phyloP scores from a whole-genome alignment of 1,140 invertebrate genomes.

The Achroia grisella region DNA sequence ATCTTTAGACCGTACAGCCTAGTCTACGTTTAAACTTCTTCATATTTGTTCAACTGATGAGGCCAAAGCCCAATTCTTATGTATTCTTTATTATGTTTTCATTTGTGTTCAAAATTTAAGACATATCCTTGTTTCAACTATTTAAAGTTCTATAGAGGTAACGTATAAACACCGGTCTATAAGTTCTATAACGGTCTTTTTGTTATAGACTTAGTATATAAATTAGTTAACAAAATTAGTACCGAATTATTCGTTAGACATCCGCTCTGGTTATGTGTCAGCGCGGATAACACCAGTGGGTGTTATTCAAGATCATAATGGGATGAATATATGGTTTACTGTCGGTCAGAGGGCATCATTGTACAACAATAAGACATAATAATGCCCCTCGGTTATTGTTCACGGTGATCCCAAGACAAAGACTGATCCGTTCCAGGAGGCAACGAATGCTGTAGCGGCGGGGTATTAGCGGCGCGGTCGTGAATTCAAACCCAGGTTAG shows the following conservation, averaged over 20 bases:
- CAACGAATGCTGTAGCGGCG: not conserved
- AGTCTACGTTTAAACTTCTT: too few species aligned
- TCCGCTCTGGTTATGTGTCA: conserved; percentile 16
- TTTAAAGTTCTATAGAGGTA: too few species aligned
- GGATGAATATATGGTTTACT: conserved; percentile 55
- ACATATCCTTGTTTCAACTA: too few species aligned
- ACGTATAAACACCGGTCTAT: too few species aligned
- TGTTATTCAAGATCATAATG: conserved; percentile 58
- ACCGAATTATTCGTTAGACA: too few species aligned
- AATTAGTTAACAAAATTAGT: not conserved
- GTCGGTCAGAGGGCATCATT: conserved; percentile 49
- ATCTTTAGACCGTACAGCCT: too few species aligned
- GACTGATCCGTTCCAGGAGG: conserved; percentile 43
- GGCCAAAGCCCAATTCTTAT: too few species aligned
- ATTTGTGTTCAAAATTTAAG: too few species aligned
- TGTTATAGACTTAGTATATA: too few species aligned
- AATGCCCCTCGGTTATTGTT: conserved; percentile 31
- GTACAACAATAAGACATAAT: conserved; percentile 49
- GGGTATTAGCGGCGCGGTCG: conserved; percentile 3
- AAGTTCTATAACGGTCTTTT: too few species aligned
- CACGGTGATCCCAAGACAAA: conserved; percentile 82
- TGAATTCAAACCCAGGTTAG: conserved; percentile 1
- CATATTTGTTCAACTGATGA: too few species aligned
- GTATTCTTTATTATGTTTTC: too few species aligned
- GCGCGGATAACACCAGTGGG: conserved; percentile 13